Conservation (phyloP, 35 echinoderm and acorn worm genomes). For the Heliocidaris tuberculata region DNA sequence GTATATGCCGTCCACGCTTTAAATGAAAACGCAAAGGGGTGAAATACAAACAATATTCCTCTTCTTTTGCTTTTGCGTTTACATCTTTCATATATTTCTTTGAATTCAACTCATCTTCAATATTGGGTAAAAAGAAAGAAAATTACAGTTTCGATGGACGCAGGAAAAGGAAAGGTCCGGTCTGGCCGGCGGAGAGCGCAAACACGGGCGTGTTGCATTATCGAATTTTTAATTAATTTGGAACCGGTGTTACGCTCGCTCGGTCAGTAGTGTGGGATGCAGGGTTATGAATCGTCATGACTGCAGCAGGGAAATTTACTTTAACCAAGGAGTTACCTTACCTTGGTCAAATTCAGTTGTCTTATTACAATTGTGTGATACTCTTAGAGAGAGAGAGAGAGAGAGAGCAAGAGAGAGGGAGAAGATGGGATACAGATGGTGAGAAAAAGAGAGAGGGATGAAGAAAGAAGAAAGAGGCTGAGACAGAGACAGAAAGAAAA, state of each 20-base stretch:
- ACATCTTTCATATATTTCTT: not conserved
- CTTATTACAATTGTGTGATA: too few relatives aligned
- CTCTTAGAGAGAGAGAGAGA: too few relatives aligned
- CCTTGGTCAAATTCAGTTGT: too few relatives aligned
- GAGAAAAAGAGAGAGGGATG: too few relatives aligned
- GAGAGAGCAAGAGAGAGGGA: too few relatives aligned
- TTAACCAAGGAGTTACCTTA: too few relatives aligned
- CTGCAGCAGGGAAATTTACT: not conserved
- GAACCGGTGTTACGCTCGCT: not conserved
- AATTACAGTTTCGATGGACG: not conserved
- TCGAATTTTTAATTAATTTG: not conserved
- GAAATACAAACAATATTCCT: not conserved
- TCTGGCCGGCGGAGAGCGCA: not conserved
- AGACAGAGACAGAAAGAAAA: too few relatives aligned
- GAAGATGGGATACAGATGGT: too few relatives aligned
- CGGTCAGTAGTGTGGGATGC: not conserved
- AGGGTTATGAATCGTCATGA: too few relatives aligned
- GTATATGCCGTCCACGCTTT: not conserved
- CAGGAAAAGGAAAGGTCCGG: not conserved
- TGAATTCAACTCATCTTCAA: not conserved
- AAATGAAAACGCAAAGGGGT: not conserved
- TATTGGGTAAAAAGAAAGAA: not conserved
- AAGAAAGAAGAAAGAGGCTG: too few relatives aligned
- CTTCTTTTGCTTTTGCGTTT: not conserved
- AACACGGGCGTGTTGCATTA: not conserved